Percentiles rank a stretch among this genome's conserved stretches.
phyloP scores from a whole-genome alignment of 2,113 vertebrate genomes.

The Pygoscelis antarcticus region DNA sequence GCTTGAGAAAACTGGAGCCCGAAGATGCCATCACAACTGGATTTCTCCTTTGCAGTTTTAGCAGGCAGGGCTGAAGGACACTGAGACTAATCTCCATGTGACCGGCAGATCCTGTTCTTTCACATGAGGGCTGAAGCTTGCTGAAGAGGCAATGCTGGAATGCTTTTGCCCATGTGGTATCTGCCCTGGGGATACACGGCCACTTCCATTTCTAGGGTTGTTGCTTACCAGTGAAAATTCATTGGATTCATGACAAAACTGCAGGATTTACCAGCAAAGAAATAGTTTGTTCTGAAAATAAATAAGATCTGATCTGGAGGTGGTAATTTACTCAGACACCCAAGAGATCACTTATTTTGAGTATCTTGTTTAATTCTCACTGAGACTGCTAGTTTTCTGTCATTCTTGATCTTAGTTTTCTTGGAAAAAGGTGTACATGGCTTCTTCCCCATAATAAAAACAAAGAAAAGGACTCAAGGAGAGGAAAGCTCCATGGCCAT shows the following conservation, averaged over 20 bases:
- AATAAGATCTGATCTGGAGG: slow-evolving; percentile 52
- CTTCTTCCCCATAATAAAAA: background rate
- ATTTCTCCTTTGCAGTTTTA: slow-evolving; percentile 36
- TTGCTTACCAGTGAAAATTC: slow-evolving; percentile 31
- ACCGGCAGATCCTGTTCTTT: slow-evolving; percentile 42
- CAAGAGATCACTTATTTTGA: slow-evolving; percentile 38
- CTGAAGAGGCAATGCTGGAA: slow-evolving; percentile 47
- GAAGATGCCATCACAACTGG: background rate
- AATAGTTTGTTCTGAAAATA: slow-evolving; percentile 69
- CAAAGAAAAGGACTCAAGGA: background rate
- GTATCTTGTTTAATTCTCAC: slow-evolving; percentile 44
- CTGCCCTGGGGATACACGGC: slow-evolving; percentile 1
- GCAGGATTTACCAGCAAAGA: slow-evolving; percentile 39
- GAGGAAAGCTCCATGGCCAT: background rate
- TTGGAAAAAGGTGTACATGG: background rate
- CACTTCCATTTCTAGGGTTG: slow-evolving; percentile 6
- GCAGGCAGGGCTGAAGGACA: slow-evolving; percentile 23
- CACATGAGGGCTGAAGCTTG: slow-evolving; percentile 42
- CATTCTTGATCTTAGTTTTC: slow-evolving; percentile 25
- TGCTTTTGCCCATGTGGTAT: slow-evolving; percentile 37
- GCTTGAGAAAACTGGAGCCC: background rate
- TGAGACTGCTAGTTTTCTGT: slow-evolving; percentile 39
- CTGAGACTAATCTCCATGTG: slow-evolving; percentile 28
- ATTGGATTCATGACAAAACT: slow-evolving; percentile 46
- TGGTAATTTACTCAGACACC: slow-evolving; percentile 60